A percentile compares a stretch with the other conserved stretches of the same genome.
Evolutionary conservation across 2,113 vertebrate species (phyloP).

Genomic region (Callipepla californica): DNA sequence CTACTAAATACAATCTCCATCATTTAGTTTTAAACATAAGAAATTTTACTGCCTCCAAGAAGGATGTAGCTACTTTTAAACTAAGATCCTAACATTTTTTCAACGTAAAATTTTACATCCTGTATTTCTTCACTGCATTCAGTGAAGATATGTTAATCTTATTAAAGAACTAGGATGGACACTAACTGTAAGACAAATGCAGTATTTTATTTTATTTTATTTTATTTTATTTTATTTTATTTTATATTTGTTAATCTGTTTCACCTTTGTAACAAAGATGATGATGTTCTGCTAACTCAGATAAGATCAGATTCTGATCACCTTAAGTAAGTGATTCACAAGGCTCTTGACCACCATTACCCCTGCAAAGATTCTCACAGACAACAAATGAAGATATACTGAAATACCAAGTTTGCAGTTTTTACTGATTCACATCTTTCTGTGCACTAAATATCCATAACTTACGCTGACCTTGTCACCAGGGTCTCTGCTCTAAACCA

Average conservation of each 20-base stretch:
- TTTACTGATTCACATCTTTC: neutral
- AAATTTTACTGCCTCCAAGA: neutral
- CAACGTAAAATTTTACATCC: neutral
- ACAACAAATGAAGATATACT: neutral
- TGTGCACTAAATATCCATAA: neutral
- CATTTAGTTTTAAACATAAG: slow-evolving; percentile 14
- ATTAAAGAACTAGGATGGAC: neutral
- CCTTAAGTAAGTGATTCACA: neutral
- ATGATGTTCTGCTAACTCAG: neutral
- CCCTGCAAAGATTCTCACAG: neutral
- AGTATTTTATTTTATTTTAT: neutral
- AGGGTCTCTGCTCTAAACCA: neutral
- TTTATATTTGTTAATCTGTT: neutral
- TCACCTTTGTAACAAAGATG: neutral
- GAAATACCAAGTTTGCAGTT: neutral
- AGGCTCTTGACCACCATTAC: neutral
- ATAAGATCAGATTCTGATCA: neutral
- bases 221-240: neutral
- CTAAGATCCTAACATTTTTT: neutral
- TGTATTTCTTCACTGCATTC: neutral
- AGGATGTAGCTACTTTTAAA: neutral
- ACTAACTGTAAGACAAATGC: neutral
- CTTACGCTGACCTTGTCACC: neutral
- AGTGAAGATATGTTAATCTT: neutral
- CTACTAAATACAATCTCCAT: neutral